Evolutionary conservation across 2,888 invertebrate genomes (phyloP), one percentile per base, ranked within the genome.

Genomic region (Euzophera pinguis): DNA sequence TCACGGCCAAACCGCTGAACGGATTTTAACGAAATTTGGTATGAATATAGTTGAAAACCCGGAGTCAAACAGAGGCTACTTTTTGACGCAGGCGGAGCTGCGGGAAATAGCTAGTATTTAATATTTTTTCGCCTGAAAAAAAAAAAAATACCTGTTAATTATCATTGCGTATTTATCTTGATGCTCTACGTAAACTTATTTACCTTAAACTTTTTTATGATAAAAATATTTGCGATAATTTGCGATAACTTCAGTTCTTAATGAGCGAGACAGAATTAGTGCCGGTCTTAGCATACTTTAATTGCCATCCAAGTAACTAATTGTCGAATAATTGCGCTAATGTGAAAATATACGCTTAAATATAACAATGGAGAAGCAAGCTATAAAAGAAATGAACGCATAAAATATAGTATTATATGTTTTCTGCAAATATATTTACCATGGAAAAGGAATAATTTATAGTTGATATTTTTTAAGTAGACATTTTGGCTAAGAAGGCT

Each of bases 261-360:
- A 86, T 86, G 80, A 84, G 80, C 67, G 71, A 75, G 77, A 73
- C 75, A 71, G 71, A 72, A 84, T 87, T 84, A 66, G 79, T 65
- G 68, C 64, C 79, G 83, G 75, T 78, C 73, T 65, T 69, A 64
- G 71, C 58, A 58, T 72, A 70, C 78, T 70, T 75, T 81, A 77
- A 84, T 80, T 78, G 71, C 70, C 75, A 73, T 72, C 71, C 75
- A 75, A 71, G 77, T 86, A 77, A 79, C 81, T 88, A 88, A 89
- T 88, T 82, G 79, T 81, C 85, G 85, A 81, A 84, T 88, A 88
- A 89, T 88, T 88, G 84, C 86, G 86, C 71, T 87, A 87, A 88
- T 78, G 81, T 84, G 87, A 84, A 89, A 86, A 81, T 84, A 67
- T 77, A 89, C 84, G 89, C 79, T 87, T 85, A 82, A 81, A 85